Percentiles rank a stretch among this genome's conserved stretches.
These are phyloP conservation scores for Apeltes quadracus DNA, from an alignment of 2,113 vertebrate species.

Conservation along the genomic window DNA sequence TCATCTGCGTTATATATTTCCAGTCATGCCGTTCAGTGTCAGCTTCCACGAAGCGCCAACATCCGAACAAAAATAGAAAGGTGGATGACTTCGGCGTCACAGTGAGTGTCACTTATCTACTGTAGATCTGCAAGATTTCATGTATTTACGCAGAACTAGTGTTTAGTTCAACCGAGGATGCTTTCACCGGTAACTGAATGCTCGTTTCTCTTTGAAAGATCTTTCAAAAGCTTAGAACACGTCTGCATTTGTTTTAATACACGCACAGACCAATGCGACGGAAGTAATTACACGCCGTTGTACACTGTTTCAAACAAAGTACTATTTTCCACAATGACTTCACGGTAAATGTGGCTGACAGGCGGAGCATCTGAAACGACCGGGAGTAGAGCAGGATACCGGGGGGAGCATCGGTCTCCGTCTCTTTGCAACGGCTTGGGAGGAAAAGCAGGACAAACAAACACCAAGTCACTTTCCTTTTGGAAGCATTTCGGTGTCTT, in stretches of 20 bases:
- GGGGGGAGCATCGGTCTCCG: conserved; percentile 39
- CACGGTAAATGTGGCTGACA: not conserved
- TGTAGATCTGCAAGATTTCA: not conserved
- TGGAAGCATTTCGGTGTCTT: conserved; percentile 55
- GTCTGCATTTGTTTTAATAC: not conserved
- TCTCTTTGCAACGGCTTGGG: too few relatives aligned
- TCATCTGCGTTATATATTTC: conserved; percentile 62
- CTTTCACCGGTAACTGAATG: not conserved
- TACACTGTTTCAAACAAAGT: not conserved
- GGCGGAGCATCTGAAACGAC: not conserved
- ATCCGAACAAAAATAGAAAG: conserved; percentile 51
- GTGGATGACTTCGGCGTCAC: conserved; percentile 34
- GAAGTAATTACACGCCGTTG: not conserved
- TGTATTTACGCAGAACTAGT: not conserved
- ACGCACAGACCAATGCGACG: not conserved
- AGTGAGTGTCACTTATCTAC: not conserved
- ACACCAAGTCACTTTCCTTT: conserved; percentile 6
- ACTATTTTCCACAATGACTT: not conserved
- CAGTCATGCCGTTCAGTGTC: conserved; percentile 64
- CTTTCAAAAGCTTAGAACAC: not conserved
- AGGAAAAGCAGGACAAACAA: conserved; percentile 8
- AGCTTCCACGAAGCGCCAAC: conserved; percentile 60
- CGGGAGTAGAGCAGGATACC: not conserved
- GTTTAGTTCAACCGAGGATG: not conserved
- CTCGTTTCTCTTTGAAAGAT: not conserved